Conservation (phyloP, 2,888 invertebrate species). For the Trypoxylon attenuatum region DNA sequence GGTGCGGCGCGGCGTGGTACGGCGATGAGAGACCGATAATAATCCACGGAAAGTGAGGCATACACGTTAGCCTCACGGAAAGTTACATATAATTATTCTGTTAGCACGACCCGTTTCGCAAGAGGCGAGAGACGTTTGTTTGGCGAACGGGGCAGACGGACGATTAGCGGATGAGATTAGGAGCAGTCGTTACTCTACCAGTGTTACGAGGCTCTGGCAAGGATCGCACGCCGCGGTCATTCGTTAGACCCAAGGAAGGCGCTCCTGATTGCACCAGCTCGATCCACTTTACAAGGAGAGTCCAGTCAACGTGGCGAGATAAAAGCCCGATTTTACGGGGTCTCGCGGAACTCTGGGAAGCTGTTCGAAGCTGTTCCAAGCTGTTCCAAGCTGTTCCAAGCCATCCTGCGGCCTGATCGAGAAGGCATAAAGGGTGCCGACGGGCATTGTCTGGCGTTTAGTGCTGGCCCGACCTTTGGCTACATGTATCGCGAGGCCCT, state of each 20-base stretch:
- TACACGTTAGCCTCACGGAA: background rate
- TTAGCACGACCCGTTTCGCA: background rate
- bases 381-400: constrained; percentile 32
- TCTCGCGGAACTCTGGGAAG: constrained; percentile 40
- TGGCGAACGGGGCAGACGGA: background rate
- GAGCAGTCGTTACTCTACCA: constrained; percentile 13
- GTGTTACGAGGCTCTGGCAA: constrained; percentile 24
- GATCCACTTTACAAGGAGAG: constrained; percentile 47
- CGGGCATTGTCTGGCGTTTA: constrained; percentile 64
- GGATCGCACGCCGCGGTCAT: constrained; percentile 17
- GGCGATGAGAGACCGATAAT: background rate
- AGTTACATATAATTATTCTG: background rate
- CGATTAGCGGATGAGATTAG: constrained; percentile 37
- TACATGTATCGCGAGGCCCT: constrained; percentile 53
- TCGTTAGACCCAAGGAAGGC: constrained; percentile 14
- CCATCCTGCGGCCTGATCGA: constrained; percentile 50
- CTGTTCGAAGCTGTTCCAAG: constrained; percentile 44
- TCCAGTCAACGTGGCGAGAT: constrained; percentile 33
- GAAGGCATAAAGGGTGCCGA: constrained; percentile 61
- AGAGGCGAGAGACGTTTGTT: background rate
- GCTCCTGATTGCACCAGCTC: constrained; percentile 42
- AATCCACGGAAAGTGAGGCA: background rate
- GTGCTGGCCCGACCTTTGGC: constrained; percentile 62
- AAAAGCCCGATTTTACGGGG: constrained; percentile 55
- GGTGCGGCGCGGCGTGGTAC: too few species aligned